phyloP scores from a whole-genome alignment of 1,140 invertebrate species.

The Philopotamus ludificatus region DNA sequence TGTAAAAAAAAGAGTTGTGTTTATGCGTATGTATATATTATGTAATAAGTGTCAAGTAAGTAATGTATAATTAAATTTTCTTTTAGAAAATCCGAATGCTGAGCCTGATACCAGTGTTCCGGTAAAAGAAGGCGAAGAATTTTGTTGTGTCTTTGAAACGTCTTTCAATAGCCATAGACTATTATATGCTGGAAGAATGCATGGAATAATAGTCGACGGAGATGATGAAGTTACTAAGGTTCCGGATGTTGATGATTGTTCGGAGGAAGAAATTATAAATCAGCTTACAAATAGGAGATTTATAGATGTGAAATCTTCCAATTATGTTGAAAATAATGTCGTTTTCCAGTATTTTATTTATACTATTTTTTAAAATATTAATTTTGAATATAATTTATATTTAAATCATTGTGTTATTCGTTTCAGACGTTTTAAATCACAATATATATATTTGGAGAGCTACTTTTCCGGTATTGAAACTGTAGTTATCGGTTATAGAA shows the following conservation, averaged over 20 bases:
- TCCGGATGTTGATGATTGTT: conserved; percentile 37
- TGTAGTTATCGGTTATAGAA: conserved; percentile 69
- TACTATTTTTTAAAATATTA: too few relatives aligned
- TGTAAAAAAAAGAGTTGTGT: too few relatives aligned
- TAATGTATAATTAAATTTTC: too few relatives aligned
- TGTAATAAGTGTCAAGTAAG: too few relatives aligned
- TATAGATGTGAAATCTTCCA: conserved; percentile 72
- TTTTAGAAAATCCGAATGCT: conserved; percentile 3
- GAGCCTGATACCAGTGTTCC: conserved; percentile 45
- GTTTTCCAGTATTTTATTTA: conserved; percentile 20
- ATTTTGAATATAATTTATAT: background rate
- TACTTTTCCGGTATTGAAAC: conserved; percentile 66
- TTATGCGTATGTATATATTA: too few relatives aligned
- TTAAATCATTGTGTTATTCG: conserved; percentile 3
- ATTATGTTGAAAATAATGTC: conserved; percentile 50
- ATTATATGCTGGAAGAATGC: conserved; percentile 67
- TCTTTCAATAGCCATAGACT: conserved; percentile 59
- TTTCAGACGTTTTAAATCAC: conserved; percentile 52
- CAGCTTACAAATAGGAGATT: conserved; percentile 57
- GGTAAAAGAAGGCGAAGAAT: conserved; percentile 67
- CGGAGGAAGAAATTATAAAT: conserved; percentile 44
- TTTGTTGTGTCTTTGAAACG: conserved; percentile 61
- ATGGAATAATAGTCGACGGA: conserved; percentile 57
- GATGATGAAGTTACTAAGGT: conserved; percentile 42
- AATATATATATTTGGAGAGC: conserved; percentile 73